Evolutionary conservation across 1,140 invertebrate species (phyloP).

Genomic region (Hirudo medicinalis): DNA sequence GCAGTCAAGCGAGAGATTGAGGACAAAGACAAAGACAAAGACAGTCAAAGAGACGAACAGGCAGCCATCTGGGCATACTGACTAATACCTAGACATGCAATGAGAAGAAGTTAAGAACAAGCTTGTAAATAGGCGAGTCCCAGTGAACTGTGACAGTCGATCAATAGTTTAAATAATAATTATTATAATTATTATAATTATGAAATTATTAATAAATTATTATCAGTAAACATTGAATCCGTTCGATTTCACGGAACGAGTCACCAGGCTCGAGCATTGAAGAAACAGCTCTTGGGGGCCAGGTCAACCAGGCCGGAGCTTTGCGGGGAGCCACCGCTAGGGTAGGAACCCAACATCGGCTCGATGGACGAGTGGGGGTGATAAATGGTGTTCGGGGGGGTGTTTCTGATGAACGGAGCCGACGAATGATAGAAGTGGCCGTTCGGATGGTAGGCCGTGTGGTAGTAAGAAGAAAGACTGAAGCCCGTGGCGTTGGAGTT

Average conservation of each 20-base stretch:
- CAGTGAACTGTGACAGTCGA: too few relatives aligned
- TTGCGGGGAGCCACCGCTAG: background rate
- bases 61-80: too few relatives aligned
- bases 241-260: too few relatives aligned
- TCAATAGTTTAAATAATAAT: too few relatives aligned
- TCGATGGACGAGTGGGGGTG: constrained; percentile 6
- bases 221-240: background rate
- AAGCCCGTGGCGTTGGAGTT: background rate
- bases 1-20: too few relatives aligned
- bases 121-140: too few relatives aligned
- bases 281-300: background rate
- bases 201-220: background rate
- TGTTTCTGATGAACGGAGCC: constrained; percentile 3
- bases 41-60: too few relatives aligned
- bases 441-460: background rate
- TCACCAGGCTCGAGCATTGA: background rate
- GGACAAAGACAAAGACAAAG: too few relatives aligned
- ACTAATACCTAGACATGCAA: too few relatives aligned
- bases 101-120: too few relatives aligned
- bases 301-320: background rate
- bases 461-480: background rate
- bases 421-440: background rate
- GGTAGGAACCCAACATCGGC: background rate
- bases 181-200: background rate
- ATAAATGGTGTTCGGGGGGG: background rate